Base-by-base conservation (phyloP, 1,140 invertebrate species). In the Bursaphelenchus mucronatus region DNA sequence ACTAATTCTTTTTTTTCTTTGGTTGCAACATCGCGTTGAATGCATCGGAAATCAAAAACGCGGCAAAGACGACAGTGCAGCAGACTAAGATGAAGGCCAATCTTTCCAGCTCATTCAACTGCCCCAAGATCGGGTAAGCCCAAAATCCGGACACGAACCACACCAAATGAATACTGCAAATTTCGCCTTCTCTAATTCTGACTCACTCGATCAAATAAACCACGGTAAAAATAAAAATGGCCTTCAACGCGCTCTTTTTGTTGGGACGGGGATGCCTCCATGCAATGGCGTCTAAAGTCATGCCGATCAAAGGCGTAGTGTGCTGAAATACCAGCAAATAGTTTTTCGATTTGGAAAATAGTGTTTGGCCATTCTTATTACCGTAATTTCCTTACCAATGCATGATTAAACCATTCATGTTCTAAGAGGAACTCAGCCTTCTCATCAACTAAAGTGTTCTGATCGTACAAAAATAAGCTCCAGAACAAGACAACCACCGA, bases 121-220 rank as follows among this genome's bases (percentile, higher is more conserved):
- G 21, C 15, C 59, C 68, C 8, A 70, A 52, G 19, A 70, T 70
- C 40, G 68, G 68, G 45, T 70, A 70, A n/a, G 68, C 68, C 68
- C 68, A 70, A 45, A 71, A 71, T n/a, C 45, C 49, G 49, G 45
- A 52, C n/a, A 40, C 19, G 54, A 63, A 61, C 43, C 58, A 69
- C 44, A 76, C 62, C 19, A 56, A 69, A 59, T 76, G 75, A 17
- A 76, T 62, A 43, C 73, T 75, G 57, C 69, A 76, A 75, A 66
- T 15, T 21, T 46, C 66, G 5, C 21, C 9, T 68, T 7, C 19
- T 44, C 71, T 45, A 66, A 55, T 13, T 15, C 5, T 11, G 61
- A 71, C 72, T 43, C 10, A 75, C 73, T 66, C 61, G 30, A 55
- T 49, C n/a, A 70, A n/a, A 47, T 75, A 75, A 44, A 68, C 30